phyloP scores from a whole-genome alignment of 2,888 invertebrate species.

The Drosophila bunnanda region DNA sequence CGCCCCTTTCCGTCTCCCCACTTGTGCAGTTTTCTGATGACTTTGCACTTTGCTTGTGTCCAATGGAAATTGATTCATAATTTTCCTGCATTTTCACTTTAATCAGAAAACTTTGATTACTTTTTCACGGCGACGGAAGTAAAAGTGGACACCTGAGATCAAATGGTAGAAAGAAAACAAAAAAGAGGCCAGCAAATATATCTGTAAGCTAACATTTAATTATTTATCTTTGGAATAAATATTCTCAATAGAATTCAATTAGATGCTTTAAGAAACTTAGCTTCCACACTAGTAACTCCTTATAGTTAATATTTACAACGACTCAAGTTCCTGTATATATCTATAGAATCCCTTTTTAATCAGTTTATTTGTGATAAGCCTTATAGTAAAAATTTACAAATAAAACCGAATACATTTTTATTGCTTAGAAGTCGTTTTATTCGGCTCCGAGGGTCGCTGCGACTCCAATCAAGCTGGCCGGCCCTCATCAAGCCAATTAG shows the following conservation, averaged over 20 bases:
- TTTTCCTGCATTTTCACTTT: slow-evolving; percentile 66
- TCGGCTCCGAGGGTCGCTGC: slow-evolving; percentile 2
- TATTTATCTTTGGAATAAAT: background rate
- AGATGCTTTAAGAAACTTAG: too few relatives aligned
- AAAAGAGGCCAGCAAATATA: too few relatives aligned
- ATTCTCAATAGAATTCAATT: too few relatives aligned
- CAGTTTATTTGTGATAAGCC: background rate
- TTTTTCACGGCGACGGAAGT: background rate
- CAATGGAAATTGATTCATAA: slow-evolving; percentile 72
- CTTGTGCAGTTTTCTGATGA: slow-evolving; percentile 52
- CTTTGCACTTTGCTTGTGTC: slow-evolving; percentile 51
- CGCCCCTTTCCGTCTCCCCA: background rate
- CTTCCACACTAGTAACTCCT: too few relatives aligned
- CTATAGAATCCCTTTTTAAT: background rate
- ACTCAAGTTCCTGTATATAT: background rate
- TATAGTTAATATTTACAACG: background rate
- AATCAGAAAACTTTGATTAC: slow-evolving; percentile 64
- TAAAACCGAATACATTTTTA: background rate
- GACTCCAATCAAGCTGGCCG: slow-evolving; percentile 39
- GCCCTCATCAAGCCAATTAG: slow-evolving; percentile 68
- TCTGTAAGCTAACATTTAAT: background rate
- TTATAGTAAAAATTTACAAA: background rate
- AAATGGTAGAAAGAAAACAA: background rate
- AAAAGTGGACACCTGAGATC: slow-evolving; percentile 6
- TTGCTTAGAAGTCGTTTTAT: slow-evolving; percentile 2